Percentiles rank a stretch among this genome's conserved stretches.
phyloP scores from a whole-genome alignment of 2,888 invertebrate genomes.

The Spisula solida region DNA sequence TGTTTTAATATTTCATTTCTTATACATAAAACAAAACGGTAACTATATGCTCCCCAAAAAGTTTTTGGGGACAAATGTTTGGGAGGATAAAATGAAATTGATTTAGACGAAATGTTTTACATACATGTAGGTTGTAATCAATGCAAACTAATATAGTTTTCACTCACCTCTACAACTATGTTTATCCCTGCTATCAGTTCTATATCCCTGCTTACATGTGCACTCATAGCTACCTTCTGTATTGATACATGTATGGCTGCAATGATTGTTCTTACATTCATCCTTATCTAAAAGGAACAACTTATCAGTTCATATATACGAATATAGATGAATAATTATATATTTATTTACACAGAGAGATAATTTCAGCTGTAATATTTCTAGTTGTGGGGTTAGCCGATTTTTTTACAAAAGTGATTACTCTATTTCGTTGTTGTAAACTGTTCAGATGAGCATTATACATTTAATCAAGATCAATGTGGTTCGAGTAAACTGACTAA shows the following conservation, averaged over 20 bases:
- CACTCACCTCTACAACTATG: constrained; percentile 5
- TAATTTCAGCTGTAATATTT: background rate
- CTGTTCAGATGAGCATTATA: background rate
- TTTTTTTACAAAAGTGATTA: background rate
- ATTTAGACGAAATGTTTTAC: too few species aligned
- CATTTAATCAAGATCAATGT: background rate
- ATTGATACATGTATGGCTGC: background rate
- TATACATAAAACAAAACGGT: too few species aligned
- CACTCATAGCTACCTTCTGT: background rate
- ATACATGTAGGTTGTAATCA: background rate
- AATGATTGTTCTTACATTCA: background rate
- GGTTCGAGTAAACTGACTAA: too few species aligned
- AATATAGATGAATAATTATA: background rate
- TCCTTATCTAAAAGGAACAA: background rate
- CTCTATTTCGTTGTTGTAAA: background rate
- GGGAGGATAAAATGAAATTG: too few species aligned
- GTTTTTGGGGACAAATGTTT: too few species aligned
- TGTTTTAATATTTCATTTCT: background rate
- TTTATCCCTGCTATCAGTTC: background rate
- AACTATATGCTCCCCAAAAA: too few species aligned
- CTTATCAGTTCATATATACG: background rate
- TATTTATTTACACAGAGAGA: background rate
- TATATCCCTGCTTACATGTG: background rate
- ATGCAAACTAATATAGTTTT: background rate
- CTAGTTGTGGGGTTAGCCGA: background rate